Conservation (phyloP, 2,113 vertebrate genomes). For the Chaenocephalus aceratus region DNA sequence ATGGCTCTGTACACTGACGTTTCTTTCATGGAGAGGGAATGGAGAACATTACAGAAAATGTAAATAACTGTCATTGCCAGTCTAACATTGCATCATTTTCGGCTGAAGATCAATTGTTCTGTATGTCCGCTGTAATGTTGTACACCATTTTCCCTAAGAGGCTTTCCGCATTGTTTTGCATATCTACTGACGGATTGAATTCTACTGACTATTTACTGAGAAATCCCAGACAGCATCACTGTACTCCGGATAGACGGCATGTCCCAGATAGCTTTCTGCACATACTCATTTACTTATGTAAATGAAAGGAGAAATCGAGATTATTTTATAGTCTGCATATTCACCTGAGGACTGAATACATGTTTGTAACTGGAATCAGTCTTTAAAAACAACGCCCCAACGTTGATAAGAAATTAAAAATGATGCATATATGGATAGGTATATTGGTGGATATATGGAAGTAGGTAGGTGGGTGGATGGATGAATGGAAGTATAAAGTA, state of each 20-base stretch:
- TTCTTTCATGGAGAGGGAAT: background rate
- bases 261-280: background rate
- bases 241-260: background rate
- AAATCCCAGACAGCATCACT: background rate
- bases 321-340: background rate
- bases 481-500: background rate
- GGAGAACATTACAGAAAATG: background rate
- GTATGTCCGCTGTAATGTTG: constrained; percentile 40
- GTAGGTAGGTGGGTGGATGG: background rate
- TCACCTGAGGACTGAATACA: background rate
- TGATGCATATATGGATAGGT: background rate
- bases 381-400: background rate
- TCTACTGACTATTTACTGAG: constrained; percentile 1
- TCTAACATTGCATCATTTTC: background rate
- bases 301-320: background rate
- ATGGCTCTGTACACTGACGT: constrained; percentile 11
- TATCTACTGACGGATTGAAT: constrained; percentile 45
- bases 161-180: constrained; percentile 23
- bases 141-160: background rate
- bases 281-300: background rate
- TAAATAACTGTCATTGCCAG: constrained; percentile 42
- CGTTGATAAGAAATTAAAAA: background rate
- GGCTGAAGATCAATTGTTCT: constrained; percentile 16
- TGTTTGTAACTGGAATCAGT: background rate
- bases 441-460: background rate